Conservation (phyloP, 2,113 vertebrate genomes). For the Rhea pennata region DNA sequence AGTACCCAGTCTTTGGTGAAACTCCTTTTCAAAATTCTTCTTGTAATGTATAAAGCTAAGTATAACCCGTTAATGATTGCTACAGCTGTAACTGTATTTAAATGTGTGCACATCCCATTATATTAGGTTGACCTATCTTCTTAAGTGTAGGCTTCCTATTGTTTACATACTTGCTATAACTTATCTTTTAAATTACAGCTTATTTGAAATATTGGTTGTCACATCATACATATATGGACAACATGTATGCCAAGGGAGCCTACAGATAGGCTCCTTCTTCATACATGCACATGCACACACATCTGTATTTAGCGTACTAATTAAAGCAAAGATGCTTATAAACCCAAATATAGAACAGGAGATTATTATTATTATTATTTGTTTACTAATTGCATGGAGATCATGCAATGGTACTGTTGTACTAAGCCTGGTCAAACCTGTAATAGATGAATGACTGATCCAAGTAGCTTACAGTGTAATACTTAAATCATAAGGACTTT, state of each 20-base stretch:
- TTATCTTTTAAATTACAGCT: not conserved
- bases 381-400: not conserved
- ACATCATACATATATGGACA: not conserved
- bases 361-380: not conserved
- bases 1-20: not conserved
- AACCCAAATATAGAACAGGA: not conserved
- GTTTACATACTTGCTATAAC: not conserved
- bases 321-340: not conserved
- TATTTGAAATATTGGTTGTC: not conserved
- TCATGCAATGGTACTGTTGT: not conserved
- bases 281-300: too few relatives aligned
- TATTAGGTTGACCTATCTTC: not conserved
- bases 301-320: not conserved
- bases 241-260: rapidly evolving
- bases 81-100: not conserved
- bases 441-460: not conserved
- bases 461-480: not conserved
- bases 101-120: not conserved
- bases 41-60: not conserved
- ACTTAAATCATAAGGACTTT: not conserved
- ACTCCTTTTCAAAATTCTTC: not conserved
- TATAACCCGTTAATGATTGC: not conserved
- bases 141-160: not conserved
- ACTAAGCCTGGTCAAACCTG: not conserved
- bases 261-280: not conserved